Evolutionary conservation across 2,888 invertebrate genomes (phyloP), one percentile per base, ranked within the genome.

Genomic region (Papilio elwesi): DNA sequence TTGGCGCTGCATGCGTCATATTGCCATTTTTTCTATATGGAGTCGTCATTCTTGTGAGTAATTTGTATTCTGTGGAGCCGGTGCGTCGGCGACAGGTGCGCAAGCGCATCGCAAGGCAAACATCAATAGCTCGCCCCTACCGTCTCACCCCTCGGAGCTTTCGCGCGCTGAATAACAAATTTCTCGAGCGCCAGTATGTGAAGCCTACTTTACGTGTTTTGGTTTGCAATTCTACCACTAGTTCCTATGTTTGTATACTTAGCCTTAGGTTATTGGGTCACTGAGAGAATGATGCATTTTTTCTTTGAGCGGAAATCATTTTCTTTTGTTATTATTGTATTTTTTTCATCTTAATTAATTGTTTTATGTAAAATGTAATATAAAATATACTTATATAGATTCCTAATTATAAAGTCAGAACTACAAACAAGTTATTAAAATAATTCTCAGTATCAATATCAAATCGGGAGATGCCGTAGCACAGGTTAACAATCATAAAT

Each of bases 141-240:
- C 74, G 70, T 65, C 76, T 63, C 74, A 70, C 76, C 68, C 74
- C 69, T 75, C 74, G 71, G 81, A 86, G 88, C 86, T 88, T 89
- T 88, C 88, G 88, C 89, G 89, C 78, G 84, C 87, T 83, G 87
- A 90, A 88, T 90, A 87, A 85, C 80, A 77, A 85, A 89, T 88
- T 85, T 85, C 84, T 83, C 83, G 80, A 78, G 76, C 83, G 83
- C 84, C 85, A 80, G 84, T 82, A 81, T 81, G 79, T 78, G 75
- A 75, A 74, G 74, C 71, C 71, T 75, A 74, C 75, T 77, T 77
- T 77, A 78, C 79, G 79, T 79, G 78, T 73, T 77, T 76, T 49
- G 77, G 76, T 76, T 79, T 74, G 73, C 75, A 78, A 80, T 71
- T 55, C 47, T 55, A 48, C 8, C 8, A 55, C 55, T 51, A 71